Base-by-base conservation (phyloP, 2,113 vertebrate species). In the Thinocorus orbignyianus region DNA sequence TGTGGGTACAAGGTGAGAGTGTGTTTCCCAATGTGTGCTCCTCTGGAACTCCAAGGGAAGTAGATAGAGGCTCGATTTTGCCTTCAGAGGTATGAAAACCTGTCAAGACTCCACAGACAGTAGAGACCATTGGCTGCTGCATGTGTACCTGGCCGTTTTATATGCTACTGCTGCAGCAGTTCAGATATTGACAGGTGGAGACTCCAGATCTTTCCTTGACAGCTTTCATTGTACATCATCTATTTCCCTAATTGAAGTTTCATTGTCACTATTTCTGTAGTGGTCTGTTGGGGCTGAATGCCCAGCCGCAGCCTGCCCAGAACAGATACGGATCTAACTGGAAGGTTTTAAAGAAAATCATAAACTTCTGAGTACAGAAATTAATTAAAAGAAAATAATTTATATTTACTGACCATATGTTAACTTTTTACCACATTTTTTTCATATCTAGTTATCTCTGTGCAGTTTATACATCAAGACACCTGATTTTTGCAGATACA, bases 111-210 rank as follows among this genome's bases (percentile, higher is more conserved):
- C 31, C 26, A 10, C 3, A 41, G 24, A 28, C 16, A 35, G 39
- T 3, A 24, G 33, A 8, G 17, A 7, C 28, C 37, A 8, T 46
- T 0, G 0, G 25, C 46, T 83, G 55, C 65, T 64, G 39, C 5
- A 1, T 5, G 4, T 1, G 1, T 54, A 44, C 5, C 48, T 35
- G 37, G 33, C 37, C 14, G 1, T 41, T 37, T 72, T 51, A 62
- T 69, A 72, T 18, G 46, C 54, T 13, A 12, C 13, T 57, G 12
- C 60, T 44, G 33, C 22, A 16, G 26, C 33, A 44, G 20, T 14
- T 11, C 7, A 15, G 58, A 20, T 69, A 33, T 28, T 57, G 66
- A 54, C 88, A 71, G 39, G 24, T 48, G 30, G 12, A 19, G 11
- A 8, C 17, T 85, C 33, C 44, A 22, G 26, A 15, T 90, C 37